Base-by-base conservation (phyloP, 2,113 vertebrate species). In the Semicossyphus pulcher region DNA sequence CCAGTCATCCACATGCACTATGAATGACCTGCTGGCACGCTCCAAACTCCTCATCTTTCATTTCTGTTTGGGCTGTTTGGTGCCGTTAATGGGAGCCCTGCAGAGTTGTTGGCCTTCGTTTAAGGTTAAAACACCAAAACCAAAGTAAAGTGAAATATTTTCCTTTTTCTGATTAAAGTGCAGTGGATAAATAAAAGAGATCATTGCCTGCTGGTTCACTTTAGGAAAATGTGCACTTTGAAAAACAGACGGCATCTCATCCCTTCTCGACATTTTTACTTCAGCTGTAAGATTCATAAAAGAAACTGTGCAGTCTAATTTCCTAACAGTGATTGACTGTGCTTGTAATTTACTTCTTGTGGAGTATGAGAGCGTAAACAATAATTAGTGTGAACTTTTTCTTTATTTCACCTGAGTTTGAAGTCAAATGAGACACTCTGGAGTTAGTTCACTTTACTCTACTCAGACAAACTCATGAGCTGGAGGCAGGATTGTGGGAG, bases 281-380 rank as follows among this genome's bases (percentile, higher is more conserved):
- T n/a, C n/a, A n/a, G n/a, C n/a, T n/a, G n/a, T n/a, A n/a, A n/a
- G n/a, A n/a, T n/a, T n/a, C n/a, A n/a, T n/a, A n/a, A n/a, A n/a
- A n/a, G n/a, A n/a, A n/a, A n/a, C n/a, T n/a, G n/a, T n/a, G 37
- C 28, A 67, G 57, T 42, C 31, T 76, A 68, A 76, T 76, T 62
- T 41, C 23, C 36, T n/a, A 0, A 29, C 41, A 52, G 36, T 56
- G 58, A 80, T 73, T 51, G 45, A 42, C 59, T 28, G 53, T 32
- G 66, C 51, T 71, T 72, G 20, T 80, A 52, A 75, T 64, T 47
- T 66, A 31, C 26, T 34, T 57, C 29, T 54, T 83, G 48, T n/a
- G n/a, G n/a, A n/a, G n/a, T n/a, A n/a, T n/a, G n/a, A n/a, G n/a
- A n/a, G n/a, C n/a, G n/a, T n/a, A n/a, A n/a, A n/a, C n/a, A n/a